Percentiles rank a stretch among this genome's conserved stretches.
These are phyloP conservation scores for Amphipoea lucens DNA, from an alignment of 2,888 invertebrate genomes.

Conservation along the genomic window DNA sequence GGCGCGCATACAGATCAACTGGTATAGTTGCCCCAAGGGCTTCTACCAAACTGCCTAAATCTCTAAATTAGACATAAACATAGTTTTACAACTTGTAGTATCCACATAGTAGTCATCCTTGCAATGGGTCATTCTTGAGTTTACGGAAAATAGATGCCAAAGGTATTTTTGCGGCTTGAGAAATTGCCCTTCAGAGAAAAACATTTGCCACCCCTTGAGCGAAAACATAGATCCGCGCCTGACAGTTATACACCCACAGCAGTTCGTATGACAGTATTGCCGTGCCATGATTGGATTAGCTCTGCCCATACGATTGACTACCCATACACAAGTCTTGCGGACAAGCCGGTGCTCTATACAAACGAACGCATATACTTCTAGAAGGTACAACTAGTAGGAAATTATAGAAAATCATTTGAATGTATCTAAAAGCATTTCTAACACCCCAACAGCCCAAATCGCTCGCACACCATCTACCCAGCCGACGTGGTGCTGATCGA, in stretches of 20 bases:
- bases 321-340: not conserved
- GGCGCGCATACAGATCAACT: too few relatives aligned
- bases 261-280: not conserved
- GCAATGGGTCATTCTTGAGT: too few relatives aligned
- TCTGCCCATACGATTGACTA: not conserved
- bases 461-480: conserved; percentile 95
- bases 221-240: too few relatives aligned
- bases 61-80: too few relatives aligned
- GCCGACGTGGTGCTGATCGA: conserved; percentile 99
- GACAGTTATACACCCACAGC: not conserved
- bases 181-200: too few relatives aligned
- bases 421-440: not conserved
- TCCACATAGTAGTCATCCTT: too few relatives aligned
- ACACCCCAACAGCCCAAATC: conserved; percentile 87
- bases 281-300: not conserved
- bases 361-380: not conserved
- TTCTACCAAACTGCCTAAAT: too few relatives aligned
- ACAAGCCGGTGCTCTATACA: not conserved
- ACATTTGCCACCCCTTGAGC: too few relatives aligned
- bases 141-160: too few relatives aligned
- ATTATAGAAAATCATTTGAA: not conserved
- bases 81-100: too few relatives aligned
- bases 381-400: not conserved
- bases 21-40: too few relatives aligned
- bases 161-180: too few relatives aligned